Evolutionary conservation across 2,113 vertebrate species (phyloP).

Genomic region (Corvus hawaiiensis): DNA sequence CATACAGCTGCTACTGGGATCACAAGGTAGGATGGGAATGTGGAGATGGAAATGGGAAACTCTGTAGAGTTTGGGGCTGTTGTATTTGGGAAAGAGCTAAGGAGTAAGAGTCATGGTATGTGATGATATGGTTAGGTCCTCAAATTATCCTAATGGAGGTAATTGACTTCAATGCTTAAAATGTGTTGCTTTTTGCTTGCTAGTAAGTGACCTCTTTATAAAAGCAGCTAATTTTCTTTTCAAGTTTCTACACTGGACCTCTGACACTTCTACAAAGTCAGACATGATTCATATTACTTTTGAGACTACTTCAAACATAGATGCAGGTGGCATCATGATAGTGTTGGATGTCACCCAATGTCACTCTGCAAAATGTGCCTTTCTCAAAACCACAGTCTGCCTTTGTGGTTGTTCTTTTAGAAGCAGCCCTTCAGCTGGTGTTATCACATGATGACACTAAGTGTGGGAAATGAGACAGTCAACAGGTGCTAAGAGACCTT

Average conservation of each 20-base stretch:
- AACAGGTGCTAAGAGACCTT: constrained; percentile 66
- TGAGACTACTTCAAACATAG: constrained; percentile 31
- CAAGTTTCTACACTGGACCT: neutral
- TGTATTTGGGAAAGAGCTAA: neutral
- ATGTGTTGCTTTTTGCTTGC: neutral
- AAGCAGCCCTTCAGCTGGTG: constrained; percentile 56
- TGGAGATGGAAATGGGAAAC: neutral
- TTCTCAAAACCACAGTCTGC: constrained; percentile 70
- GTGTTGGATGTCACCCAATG: constrained; percentile 1
- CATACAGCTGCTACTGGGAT: neutral
- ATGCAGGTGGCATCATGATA: constrained; percentile 32
- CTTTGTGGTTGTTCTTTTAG: constrained; percentile 65
- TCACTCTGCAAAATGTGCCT: constrained; percentile 1
- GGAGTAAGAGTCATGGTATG: neutral
- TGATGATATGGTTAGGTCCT: neutral
- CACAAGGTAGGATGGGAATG: neutral
- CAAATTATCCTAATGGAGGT: neutral
- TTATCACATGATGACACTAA: constrained; percentile 61
- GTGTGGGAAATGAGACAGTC: constrained; percentile 62
- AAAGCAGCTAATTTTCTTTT: neutral
- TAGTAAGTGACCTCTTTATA: neutral
- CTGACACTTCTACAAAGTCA: neutral
- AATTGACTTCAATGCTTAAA: neutral
- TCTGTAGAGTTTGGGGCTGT: neutral
- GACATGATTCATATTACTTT: constrained; percentile 16